Evolutionary conservation across 2,797 vertebrate genomes (phyloP), one percentile per base, ranked within the genome.

Genomic region (Notolabrus celidotus): DNA sequence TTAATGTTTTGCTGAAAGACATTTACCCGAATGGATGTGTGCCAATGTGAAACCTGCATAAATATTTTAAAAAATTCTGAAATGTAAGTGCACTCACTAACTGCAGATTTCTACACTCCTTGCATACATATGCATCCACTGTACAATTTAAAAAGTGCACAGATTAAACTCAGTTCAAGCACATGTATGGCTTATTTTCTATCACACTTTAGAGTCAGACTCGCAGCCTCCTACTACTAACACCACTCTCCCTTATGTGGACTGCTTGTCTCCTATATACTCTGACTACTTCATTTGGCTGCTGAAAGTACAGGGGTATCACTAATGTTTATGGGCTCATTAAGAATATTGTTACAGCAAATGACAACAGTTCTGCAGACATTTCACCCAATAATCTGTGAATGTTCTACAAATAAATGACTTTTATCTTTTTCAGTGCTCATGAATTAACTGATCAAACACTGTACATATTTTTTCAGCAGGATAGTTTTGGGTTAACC

Each of bases 261-360:
- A 50, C 45, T 0, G 31, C 52, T 56, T 38, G 51, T 49, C 52
- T 71, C 49, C 47, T 74, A 79, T 58, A 74, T 70, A 67, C 67
- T 77, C 33, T 20, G 12, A 36, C 29, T 51, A 25, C 16, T 31
- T 20, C 20, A 22, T 31, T 34, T 34, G 16, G 34, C 16, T 19
- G 52, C 19, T 57, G 3, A 39, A 12, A 56, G 16, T 5, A 1
- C 49, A 36, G 27, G 34, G 17, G 43, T 17, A n/a, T 34, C 25
- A 20, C 14, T 9, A 17, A n/a, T 15, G 53, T 38, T 14, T 15
- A 15, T 10, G 0, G 14, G 14, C 22, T 51, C 39, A 19, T 29
- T 38, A 15, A 15, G 2, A 11, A 10, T 20, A 20, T 6, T 47
- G 14, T 50, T n/a, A n/a, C n/a, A n/a, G n/a, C n/a, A n/a, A n/a